Base-by-base conservation (phyloP, 2,888 invertebrate genomes). In the Ophion costatus region DNA sequence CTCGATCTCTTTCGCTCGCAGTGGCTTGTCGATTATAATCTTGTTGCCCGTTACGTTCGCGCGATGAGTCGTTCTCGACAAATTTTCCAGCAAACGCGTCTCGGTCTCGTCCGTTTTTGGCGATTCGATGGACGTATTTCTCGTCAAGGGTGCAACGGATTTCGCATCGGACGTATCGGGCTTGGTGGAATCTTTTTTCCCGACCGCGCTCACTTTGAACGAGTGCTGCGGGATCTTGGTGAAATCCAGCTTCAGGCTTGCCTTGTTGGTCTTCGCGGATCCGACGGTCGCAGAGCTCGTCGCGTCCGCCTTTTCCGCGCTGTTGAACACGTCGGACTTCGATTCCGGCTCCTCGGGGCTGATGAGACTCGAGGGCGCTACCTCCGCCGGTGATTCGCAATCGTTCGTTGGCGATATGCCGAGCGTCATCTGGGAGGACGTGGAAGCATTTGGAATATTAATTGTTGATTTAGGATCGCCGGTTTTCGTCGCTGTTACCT, bases 201-300 rank as follows among this genome's bases (percentile, higher is more conserved):
- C 83, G 0, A 88, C 86, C 22, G 63, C 24, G 10, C 74, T 29
- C 24, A 29, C 90, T 75, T 92, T 89, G 80, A 92, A 92, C 7
- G 91, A 88, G 78, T 93, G 92, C 69, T 92, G 93, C 0, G 93
- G 93, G 71, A 93, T 93, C 78, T 92, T 93, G 0, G 93, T 91
- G 0, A 93, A 83, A 74, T 93, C 93, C 10, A 93, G 86, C 82
- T 92, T 93, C 69, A 93, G 83, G 74, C 89, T 91, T 9, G 88
- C 88, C 66, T 92, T 86, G 73, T 85, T 91, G 1, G 89, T 84
- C 59, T 89, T 90, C n/a, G 82, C 61, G 11, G 80, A 56, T 67
- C 79, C 82, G 0, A 84, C 24, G 9, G 69, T 57, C 0, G 84
- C 10, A 4, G 51, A 22, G 14, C 3, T 42, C 10, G 29, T 42